These are phyloP conservation scores for Odontocerum albicorne DNA, from an alignment of 2,888 invertebrate species.

Conservation along the genomic window DNA sequence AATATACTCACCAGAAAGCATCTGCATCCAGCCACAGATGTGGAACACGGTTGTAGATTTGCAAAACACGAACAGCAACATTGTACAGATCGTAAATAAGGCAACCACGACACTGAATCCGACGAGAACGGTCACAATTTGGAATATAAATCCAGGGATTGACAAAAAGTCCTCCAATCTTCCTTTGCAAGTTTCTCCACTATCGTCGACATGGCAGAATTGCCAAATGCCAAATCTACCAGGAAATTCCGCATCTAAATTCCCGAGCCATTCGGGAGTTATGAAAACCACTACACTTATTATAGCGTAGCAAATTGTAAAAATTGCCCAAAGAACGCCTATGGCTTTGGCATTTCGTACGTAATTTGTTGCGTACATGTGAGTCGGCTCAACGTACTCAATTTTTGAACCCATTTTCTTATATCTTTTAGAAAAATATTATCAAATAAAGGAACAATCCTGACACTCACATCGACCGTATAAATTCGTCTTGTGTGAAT, in stretches of 20 bases:
- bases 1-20: constrained; percentile 82
- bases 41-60: constrained; percentile 90
- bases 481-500: too few species aligned
- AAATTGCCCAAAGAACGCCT: constrained; percentile 96
- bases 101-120: constrained; percentile 84
- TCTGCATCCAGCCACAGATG: constrained; percentile 93
- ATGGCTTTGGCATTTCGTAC: constrained; percentile 93
- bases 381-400: constrained; percentile 89
- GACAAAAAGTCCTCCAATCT: constrained; percentile 80
- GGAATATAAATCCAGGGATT: constrained; percentile 81
- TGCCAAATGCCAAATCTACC: constrained; percentile 94
- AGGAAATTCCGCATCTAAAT: constrained; percentile 80
- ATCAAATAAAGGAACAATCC: too few species aligned
- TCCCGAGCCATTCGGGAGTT: constrained; percentile 91
- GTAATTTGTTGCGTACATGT: constrained; percentile 88
- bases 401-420: constrained; percentile 82
- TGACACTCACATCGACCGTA: too few species aligned
- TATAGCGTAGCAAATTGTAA: constrained; percentile 95
- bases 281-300: constrained; percentile 94
- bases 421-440: too few species aligned
- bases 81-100: constrained; percentile 81
- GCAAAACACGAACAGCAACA: constrained; percentile 92
- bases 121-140: constrained; percentile 86
- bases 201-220: constrained; percentile 77
- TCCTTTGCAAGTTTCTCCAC: constrained; percentile 81